Percentiles rank a stretch among this genome's conserved stretches.
Evolutionary conservation across 2,888 invertebrate species (phyloP).

Genomic region (Synergus laeviventris): DNA sequence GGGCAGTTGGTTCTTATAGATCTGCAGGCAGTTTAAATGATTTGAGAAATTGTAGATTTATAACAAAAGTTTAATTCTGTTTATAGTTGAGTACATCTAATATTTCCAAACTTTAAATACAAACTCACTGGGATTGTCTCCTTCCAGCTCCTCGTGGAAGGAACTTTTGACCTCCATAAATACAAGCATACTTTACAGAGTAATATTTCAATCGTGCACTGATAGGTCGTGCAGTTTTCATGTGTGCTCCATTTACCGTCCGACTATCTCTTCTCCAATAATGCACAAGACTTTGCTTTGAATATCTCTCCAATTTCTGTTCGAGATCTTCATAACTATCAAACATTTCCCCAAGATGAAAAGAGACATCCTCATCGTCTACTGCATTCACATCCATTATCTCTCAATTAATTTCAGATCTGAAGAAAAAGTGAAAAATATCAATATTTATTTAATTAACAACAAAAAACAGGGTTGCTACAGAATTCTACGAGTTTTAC

Average conservation of each 20-base stretch:
- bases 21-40: constrained; percentile 54
- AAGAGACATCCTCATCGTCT: constrained; percentile 67
- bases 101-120: constrained; percentile 16
- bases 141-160: constrained; percentile 73
- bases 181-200: constrained; percentile 75
- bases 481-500: no score
- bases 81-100: background rate
- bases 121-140: constrained; percentile 72
- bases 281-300: constrained; percentile 74
- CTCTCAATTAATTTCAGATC: background rate
- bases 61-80: background rate
- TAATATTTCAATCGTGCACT: constrained; percentile 74
- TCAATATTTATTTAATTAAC: background rate
- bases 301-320: constrained; percentile 71
- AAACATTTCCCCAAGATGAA: constrained; percentile 75
- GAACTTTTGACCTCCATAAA: constrained; percentile 76
- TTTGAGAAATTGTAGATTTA: constrained; percentile 19
- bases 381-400: constrained; percentile 43
- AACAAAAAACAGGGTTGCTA: background rate
- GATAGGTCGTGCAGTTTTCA: constrained; percentile 75
- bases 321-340: constrained; percentile 74
- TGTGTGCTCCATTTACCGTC: constrained; percentile 75
- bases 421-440: background rate
- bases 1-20: constrained; percentile 75
- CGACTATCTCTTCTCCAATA: constrained; percentile 76